Evolutionary conservation across 2,888 invertebrate genomes (phyloP), one percentile per base, ranked within the genome.

Genomic region (Cynaeus angustus): DNA sequence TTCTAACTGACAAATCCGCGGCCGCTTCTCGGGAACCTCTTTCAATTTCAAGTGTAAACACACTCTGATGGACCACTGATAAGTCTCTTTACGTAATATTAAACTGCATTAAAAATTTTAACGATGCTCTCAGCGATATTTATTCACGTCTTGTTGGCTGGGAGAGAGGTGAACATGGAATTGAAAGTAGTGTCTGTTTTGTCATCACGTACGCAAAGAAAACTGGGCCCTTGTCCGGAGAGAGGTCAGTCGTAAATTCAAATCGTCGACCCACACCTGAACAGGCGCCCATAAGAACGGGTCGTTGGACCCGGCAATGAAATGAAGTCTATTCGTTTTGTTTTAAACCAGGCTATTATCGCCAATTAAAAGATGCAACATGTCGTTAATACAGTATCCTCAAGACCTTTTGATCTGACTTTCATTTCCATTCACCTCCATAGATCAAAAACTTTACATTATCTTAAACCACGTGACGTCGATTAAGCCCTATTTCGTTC

Each of bases 171-270:
- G 59, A 59, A 33, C 59, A 59, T 46, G 43, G 59, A 62, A 62
- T 62, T 50, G 62, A 62, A 62, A 62, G 62, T 61, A 61, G 61
- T 16, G 13, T 53, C 21, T 16, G 53, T 53, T 56, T 62, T 50
- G 16, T 48, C 62, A 62, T 62, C 48, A 50, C 62, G 33, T 21
- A 21, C 13, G 7, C 38, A 9, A 21, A 48, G 48, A 21, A 62
- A 62, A 62, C 62, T 62, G 62, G 62, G 62, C 62, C 62, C 62
- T 50, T 62, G 62, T 48, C 62, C 62, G 62, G 21, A 21, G 41
- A 73, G 74, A 75, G 75, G 75, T 75, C 65, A 74, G 71, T 62
- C 68, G 71, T 75, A 75, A 75, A 74, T 62, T 62, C 74, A 72
- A 72, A 50, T 61, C 70, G 21, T 21, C 75, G 72, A 73, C 74